Percentiles rank a stretch among this genome's conserved stretches.
phyloP scores from a whole-genome alignment of 2,113 vertebrate genomes.

The Cygnus atratus region DNA sequence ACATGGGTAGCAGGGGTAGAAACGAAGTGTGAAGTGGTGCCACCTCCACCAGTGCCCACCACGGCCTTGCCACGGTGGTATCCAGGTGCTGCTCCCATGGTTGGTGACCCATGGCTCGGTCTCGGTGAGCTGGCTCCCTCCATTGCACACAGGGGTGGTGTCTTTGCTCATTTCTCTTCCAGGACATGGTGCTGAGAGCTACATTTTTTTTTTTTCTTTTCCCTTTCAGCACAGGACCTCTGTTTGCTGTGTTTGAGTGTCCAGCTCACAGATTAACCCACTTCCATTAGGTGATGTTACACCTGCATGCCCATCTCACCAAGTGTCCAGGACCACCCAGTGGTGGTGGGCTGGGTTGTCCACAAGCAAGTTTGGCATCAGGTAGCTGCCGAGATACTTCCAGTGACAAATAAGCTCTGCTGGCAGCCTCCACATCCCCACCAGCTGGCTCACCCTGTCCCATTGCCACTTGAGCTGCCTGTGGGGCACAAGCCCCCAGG shows the following conservation, averaged over 20 bases:
- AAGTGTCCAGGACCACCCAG: rapidly evolving
- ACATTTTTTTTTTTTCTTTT: not conserved
- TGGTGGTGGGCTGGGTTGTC: rapidly evolving
- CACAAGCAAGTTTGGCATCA: not conserved
- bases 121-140: not conserved
- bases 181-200: not conserved
- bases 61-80: rapidly evolving
- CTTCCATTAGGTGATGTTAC: not conserved
- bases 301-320: rapidly evolving
- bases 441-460: not conserved
- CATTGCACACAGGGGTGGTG: not conserved
- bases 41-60: not conserved
- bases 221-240: not conserved
- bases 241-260: not conserved
- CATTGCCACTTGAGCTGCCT: rapidly evolving
- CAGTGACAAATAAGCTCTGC: not conserved
- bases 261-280: not conserved
- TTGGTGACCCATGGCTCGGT: not conserved
- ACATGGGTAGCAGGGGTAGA: not conserved
- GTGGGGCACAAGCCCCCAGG: not conserved
- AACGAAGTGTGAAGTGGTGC: not conserved
- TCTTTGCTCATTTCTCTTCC: not conserved
- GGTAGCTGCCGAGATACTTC: not conserved
- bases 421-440: not conserved
- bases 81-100: rapidly evolving